A percentile compares a stretch with the other conserved stretches of the same genome.
phyloP scores from a whole-genome alignment of 2,888 invertebrate species.

The Phyto melanocephala region DNA sequence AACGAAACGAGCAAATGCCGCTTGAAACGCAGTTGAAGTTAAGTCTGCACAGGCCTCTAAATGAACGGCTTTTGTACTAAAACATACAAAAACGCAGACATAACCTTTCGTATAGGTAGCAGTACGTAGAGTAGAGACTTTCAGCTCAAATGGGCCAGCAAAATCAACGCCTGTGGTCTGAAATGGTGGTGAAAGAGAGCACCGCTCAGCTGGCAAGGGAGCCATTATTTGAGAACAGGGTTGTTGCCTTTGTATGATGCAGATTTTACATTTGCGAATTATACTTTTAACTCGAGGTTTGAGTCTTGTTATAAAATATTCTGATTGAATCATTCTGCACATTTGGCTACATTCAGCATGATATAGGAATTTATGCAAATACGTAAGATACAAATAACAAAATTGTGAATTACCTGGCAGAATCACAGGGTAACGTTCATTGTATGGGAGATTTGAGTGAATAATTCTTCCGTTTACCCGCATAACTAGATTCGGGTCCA shows the following conservation, averaged over 20 bases:
- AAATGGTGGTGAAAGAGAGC: slow-evolving; percentile 1
- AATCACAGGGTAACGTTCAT: background rate
- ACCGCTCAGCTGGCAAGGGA: background rate
- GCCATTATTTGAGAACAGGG: too few species aligned
- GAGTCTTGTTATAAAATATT: background rate
- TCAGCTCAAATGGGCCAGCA: slow-evolving; percentile 13
- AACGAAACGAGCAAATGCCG: too few species aligned
- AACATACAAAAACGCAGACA: too few species aligned
- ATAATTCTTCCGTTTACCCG: background rate
- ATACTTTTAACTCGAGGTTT: background rate
- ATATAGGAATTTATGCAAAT: background rate
- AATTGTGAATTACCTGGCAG: background rate
- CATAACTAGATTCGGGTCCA: background rate
- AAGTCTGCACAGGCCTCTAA: background rate
- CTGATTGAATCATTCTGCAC: background rate
- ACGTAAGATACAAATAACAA: background rate
- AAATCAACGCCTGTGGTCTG: background rate
- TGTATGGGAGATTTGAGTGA: too few species aligned
- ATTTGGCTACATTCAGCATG: background rate
- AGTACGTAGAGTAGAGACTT: background rate
- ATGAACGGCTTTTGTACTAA: slow-evolving; percentile 10
- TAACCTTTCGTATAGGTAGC: background rate
- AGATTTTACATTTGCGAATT: background rate
- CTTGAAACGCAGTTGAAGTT: background rate
- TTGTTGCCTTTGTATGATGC: too few species aligned